phyloP scores from a whole-genome alignment of 2,797 vertebrate genomes.

The Gambusia yucatana region DNA sequence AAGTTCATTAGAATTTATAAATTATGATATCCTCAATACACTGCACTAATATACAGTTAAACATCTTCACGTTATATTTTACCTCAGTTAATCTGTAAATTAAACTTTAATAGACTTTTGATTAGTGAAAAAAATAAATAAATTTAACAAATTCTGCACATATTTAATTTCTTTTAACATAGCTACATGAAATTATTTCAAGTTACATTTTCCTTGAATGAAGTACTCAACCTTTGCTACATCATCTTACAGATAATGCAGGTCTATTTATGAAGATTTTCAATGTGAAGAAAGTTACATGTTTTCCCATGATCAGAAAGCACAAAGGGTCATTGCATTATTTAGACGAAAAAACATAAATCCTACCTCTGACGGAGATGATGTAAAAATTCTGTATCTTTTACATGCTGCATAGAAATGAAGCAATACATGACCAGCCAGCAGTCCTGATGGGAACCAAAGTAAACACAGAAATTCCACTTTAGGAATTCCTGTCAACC shows the following conservation, averaged over 20 bases:
- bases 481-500: slow-evolving; percentile 28
- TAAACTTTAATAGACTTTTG: background rate
- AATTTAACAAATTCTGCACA: background rate
- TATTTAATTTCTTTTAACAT: background rate
- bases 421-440: slow-evolving; percentile 81
- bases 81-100: background rate
- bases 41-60: background rate
- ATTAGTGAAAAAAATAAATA: background rate
- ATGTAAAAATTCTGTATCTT: slow-evolving; percentile 80
- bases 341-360: background rate
- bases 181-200: background rate
- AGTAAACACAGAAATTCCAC: slow-evolving; percentile 20
- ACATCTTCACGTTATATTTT: background rate
- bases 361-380: slow-evolving; percentile 88
- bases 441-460: slow-evolving; percentile 37
- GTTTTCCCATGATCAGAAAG: background rate
- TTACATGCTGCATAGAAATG: slow-evolving; percentile 74
- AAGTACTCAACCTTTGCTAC: background rate
- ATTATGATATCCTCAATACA: background rate
- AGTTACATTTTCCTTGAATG: background rate
- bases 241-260: background rate
- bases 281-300: background rate
- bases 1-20: background rate
- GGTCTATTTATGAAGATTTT: background rate
- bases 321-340: background rate